Percentiles rank a stretch among this genome's conserved stretches.
Evolutionary conservation across 2,888 invertebrate genomes (phyloP).

Genomic region (Scaptomyza parva): DNA sequence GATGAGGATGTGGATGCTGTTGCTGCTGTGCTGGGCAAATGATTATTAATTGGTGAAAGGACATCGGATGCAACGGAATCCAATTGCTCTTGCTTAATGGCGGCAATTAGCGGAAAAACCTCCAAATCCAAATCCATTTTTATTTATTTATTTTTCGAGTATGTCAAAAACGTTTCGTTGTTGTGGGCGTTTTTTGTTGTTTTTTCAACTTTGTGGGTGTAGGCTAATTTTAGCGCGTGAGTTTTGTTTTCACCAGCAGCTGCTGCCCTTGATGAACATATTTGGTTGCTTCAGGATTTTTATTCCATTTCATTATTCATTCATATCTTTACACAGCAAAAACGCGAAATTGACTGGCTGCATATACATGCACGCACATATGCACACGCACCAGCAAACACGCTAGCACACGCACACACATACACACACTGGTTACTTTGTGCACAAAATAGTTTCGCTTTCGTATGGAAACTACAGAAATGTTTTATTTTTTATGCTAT

Average conservation of each 20-base stretch:
- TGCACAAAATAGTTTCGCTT: conserved; percentile 56
- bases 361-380: conserved; percentile 23
- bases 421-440: conserved; percentile 47
- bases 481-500: conserved; percentile 29
- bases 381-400: conserved; percentile 16
- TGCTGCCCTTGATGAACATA: conserved; percentile 55
- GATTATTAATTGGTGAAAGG: conserved; percentile 62
- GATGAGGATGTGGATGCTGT: conserved; percentile 75
- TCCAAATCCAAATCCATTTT: conserved; percentile 84
- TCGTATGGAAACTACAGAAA: conserved; percentile 34
- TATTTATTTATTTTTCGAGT: conserved; percentile 16
- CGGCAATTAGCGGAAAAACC: conserved; percentile 83
- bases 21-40: conserved; percentile 68
- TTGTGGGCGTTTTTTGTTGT: conserved; percentile 11
- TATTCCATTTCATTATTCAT: conserved; percentile 55
- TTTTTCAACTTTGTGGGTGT: conserved; percentile 15
- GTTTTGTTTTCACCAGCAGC: conserved; percentile 52
- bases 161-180: conserved; percentile 20
- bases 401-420: conserved; percentile 21
- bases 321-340: conserved; percentile 36
- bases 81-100: conserved; percentile 84
- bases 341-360: conserved; percentile 34
- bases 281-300: conserved; percentile 40
- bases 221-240: conserved; percentile 57
- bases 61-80: conserved; percentile 78